Evolutionary conservation across 2,113 vertebrate genomes (phyloP).

Genomic region (Labrus mixtus): DNA sequence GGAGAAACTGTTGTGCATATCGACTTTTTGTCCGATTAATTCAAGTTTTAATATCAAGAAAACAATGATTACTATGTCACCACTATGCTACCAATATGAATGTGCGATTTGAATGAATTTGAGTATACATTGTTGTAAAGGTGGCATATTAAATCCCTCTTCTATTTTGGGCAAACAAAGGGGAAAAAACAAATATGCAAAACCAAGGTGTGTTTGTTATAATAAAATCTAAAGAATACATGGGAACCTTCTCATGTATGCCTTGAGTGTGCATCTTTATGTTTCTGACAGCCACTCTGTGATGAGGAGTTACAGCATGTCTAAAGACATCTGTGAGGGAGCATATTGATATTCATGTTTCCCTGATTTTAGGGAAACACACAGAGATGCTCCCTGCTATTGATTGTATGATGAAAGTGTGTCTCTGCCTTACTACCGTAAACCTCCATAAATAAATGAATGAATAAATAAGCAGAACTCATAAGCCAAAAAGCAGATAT

Average conservation of each 20-base stretch:
- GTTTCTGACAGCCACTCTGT: slow-evolving; percentile 25
- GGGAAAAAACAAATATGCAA: no score
- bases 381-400: slow-evolving; percentile 6
- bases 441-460: slow-evolving; percentile 3
- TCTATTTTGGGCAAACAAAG: no score
- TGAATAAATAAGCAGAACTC: slow-evolving; percentile 20
- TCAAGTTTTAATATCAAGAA: no score
- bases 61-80: no score
- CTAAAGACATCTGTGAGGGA: slow-evolving; percentile 24
- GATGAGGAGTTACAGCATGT: slow-evolving; percentile 19
- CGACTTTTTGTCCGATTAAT: no score
- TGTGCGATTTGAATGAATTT: no score
- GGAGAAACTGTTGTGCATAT: no score
- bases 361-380: slow-evolving; percentile 32
- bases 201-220: neutral
- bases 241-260: neutral
- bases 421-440: slow-evolving; percentile 7
- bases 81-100: no score
- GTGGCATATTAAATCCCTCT: no score
- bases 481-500: slow-evolving; percentile 16
- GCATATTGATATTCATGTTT: slow-evolving; percentile 29
- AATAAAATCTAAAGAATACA: neutral
- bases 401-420: slow-evolving; percentile 33
- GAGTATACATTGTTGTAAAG: no score
- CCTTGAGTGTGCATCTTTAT: neutral